Percentiles rank a stretch among this genome's conserved stretches.
These are phyloP conservation scores for Pachydiplax longipennis DNA, from an alignment of 2,888 invertebrate species.

Conservation along the genomic window DNA sequence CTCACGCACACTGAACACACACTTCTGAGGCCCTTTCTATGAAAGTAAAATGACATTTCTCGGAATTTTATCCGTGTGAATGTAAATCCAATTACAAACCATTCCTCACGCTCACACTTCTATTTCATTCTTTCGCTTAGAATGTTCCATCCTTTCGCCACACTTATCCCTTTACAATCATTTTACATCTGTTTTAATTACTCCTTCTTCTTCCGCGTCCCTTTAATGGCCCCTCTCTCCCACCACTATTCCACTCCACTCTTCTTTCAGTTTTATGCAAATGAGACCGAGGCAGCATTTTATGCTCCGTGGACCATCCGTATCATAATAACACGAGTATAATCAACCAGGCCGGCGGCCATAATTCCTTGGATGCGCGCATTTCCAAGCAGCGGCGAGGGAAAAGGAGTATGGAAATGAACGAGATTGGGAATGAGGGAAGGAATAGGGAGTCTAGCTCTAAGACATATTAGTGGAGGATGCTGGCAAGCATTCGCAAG, in stretches of 20 bases:
- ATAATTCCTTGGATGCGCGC: conserved; percentile 29
- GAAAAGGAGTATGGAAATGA: background rate
- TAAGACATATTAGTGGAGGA: too few species aligned
- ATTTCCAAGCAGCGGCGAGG: background rate
- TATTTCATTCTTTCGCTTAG: background rate
- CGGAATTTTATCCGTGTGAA: too few species aligned
- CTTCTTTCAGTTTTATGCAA: conserved; percentile 42
- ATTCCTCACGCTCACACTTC: background rate
- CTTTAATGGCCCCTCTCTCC: background rate
- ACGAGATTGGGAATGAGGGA: background rate
- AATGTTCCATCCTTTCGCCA: background rate
- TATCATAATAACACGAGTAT: conserved; percentile 32
- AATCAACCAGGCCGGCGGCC: conserved; percentile 32
- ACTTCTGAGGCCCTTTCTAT: too few species aligned
- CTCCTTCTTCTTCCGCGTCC: background rate
- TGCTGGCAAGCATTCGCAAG: too few species aligned
- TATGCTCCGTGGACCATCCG: conserved; percentile 42
- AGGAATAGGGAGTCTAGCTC: background rate
- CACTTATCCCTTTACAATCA: background rate
- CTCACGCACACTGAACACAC: too few species aligned
- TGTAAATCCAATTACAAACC: too few species aligned
- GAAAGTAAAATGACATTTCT: too few species aligned
- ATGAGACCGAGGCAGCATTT: conserved; percentile 40
- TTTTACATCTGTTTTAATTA: background rate
- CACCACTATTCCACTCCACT: background rate